Percentiles rank a stretch among this genome's conserved stretches.
These are phyloP conservation scores for Aulostomus chinensis DNA, from an alignment of 2,797 vertebrate genomes.

Conservation along the genomic window DNA sequence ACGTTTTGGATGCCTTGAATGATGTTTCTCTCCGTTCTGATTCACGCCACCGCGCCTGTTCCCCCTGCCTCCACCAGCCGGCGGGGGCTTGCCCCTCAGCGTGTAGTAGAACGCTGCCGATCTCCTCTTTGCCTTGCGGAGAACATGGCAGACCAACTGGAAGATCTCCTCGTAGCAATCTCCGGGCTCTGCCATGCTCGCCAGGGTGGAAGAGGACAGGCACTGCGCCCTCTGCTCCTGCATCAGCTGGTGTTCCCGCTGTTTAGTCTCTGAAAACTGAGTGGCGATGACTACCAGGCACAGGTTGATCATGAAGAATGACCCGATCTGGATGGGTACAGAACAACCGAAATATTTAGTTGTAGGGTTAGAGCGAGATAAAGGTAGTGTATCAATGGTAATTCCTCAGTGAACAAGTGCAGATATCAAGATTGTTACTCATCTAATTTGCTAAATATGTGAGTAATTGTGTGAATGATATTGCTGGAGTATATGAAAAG, in stretches of 20 bases:
- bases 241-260: slow-evolving; percentile 97
- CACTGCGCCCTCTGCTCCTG: slow-evolving; percentile 93
- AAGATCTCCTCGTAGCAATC: slow-evolving; percentile 98
- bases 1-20: slow-evolving; percentile 60
- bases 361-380: no score
- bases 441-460: no score
- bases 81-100: slow-evolving; percentile 79
- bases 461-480: no score
- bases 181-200: slow-evolving; percentile 93
- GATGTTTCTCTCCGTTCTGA: slow-evolving; percentile 62
- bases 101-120: slow-evolving; percentile 90
- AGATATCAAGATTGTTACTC: slow-evolving; percentile 25
- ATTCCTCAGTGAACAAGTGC: no score
- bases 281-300: slow-evolving; percentile 98
- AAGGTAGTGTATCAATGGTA: no score
- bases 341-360: no score
- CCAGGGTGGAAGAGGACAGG: slow-evolving; percentile 93
- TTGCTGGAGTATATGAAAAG: no score
- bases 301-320: slow-evolving; percentile 99
- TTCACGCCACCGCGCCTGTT: slow-evolving; percentile 56
- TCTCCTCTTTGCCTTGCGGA: slow-evolving; percentile 93
- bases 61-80: slow-evolving; percentile 56
- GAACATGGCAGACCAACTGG: slow-evolving; percentile 93
- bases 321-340: slow-evolving; percentile 85
- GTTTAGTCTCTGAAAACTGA: slow-evolving; percentile 97